Base-by-base conservation (phyloP, 2,888 invertebrate genomes). In the Cheilosia impressa region DNA sequence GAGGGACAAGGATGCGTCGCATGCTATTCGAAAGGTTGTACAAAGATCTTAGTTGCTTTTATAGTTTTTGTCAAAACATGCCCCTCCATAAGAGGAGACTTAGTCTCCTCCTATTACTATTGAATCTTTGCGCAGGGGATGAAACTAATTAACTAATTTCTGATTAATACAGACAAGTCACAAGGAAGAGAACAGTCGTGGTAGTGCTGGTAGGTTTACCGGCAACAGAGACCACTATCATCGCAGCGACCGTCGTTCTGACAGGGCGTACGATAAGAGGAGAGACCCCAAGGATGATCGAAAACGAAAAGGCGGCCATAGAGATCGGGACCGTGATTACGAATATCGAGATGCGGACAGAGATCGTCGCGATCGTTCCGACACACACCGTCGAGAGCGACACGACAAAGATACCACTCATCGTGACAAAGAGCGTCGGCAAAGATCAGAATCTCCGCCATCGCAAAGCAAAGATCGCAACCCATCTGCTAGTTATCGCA, bases 341-440 rank as follows among this genome's bases (percentile, higher is more conserved):
- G 65, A 79, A 27, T 27, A 63, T 22, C n/a, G 75, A 22, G 79
- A 87, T 41, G 55, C 72, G 17, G 87, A 88, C 41, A 87, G 88
- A 68, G 79, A 81, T 55, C 87, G 83, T 13, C 83, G 87, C 10
- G 79, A 82, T 47, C 78, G 79, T 52, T 65, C 69, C 2, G 75
- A 78, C 15, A 76, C 71, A 53, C 45, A 81, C 31, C 81, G 87
- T 15, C 81, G 89, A 62, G 90, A 91, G 55, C 89, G 89, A 89
- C 89, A 90, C 87, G 88, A 91, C n/a, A 89, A 88, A 72, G 85
- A 84, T 43, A 87, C 85, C 34, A 66, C 77, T 2, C 60, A 77
- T 71, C 80, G 82, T 57, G 88, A 55, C 22, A 71, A 87, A 47
- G 81, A 87, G 13, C 72, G 87, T 15, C 79, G 78, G 68, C 81